These are phyloP conservation scores for Pseudopleuronectes americanus DNA, from an alignment of 2,797 vertebrate genomes.

Conservation along the genomic window DNA sequence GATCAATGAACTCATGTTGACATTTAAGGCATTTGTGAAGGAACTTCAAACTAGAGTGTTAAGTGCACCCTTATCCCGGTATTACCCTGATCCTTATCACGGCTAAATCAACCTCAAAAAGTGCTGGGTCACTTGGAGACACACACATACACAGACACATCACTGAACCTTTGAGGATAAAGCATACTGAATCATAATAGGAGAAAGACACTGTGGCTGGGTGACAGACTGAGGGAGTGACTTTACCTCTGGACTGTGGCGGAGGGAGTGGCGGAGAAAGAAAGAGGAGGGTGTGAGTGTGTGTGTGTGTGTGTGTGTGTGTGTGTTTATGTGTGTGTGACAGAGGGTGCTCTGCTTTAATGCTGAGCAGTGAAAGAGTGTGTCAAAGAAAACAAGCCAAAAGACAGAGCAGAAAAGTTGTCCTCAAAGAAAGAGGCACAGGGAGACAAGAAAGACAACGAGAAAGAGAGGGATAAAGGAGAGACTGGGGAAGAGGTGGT, in stretches of 20 bases:
- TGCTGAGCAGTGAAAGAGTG: slow-evolving; percentile 61
- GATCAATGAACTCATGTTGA: background rate
- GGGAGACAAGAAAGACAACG: slow-evolving; percentile 32
- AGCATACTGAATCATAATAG: slow-evolving; percentile 32
- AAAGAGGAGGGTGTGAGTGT: slow-evolving; percentile 50
- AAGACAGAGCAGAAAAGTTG: slow-evolving; percentile 69
- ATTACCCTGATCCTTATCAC: slow-evolving; percentile 23
- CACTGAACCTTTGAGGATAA: slow-evolving; percentile 17
- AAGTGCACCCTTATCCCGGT: slow-evolving; percentile 24
- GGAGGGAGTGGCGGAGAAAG: slow-evolving; percentile 69
- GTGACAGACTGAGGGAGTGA: slow-evolving; percentile 58
- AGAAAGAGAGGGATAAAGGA: slow-evolving; percentile 39
- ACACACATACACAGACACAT: slow-evolving; percentile 6
- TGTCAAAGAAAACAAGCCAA: slow-evolving; percentile 58
- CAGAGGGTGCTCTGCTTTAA: slow-evolving; percentile 58
- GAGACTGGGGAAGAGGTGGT: slow-evolving; percentile 61
- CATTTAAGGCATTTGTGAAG: slow-evolving; percentile 15
- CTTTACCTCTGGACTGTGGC: slow-evolving; percentile 77
- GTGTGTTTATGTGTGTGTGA: slow-evolving; percentile 34
- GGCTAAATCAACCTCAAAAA: background rate
- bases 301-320: slow-evolving; percentile 27
- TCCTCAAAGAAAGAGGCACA: slow-evolving; percentile 43
- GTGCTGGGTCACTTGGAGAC: slow-evolving; percentile 13
- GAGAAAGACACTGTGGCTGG: slow-evolving; percentile 38
- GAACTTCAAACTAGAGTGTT: slow-evolving; percentile 13